A percentile compares a stretch with the other conserved stretches of the same genome.
These are phyloP conservation scores for Choristoneura fumiferana DNA, from an alignment of 1,140 invertebrate species.

Conservation along the genomic window DNA sequence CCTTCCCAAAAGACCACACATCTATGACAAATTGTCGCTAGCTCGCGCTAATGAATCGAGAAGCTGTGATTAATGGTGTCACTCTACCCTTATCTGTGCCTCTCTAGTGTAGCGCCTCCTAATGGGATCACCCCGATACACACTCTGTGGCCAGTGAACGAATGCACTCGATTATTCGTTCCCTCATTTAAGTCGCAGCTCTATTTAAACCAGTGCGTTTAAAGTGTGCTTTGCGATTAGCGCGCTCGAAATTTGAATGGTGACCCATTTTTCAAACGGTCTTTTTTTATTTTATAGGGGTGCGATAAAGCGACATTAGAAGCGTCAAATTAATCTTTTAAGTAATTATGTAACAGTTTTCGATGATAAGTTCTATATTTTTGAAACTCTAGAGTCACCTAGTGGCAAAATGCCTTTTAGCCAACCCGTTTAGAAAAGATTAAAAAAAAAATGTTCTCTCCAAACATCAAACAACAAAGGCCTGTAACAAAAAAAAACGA, in stretches of 20 bases:
- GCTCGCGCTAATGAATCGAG: slow-evolving; percentile 1
- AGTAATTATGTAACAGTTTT: not conserved
- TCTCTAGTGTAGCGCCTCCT: slow-evolving; percentile 8
- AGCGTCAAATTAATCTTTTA: slow-evolving; percentile 9
- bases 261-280: not conserved
- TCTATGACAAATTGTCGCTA: slow-evolving; percentile 2
- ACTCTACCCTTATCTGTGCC: slow-evolving; percentile 7
- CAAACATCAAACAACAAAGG: too few relatives aligned
- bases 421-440: too few relatives aligned
- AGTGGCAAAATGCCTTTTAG: too few relatives aligned
- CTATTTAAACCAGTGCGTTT: not conserved
- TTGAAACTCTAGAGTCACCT: not conserved
- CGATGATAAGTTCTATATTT: not conserved
- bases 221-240: slow-evolving; percentile 7
- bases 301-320: not conserved
- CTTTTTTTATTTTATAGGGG: not conserved
- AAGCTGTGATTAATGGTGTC: slow-evolving; percentile 5
- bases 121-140: slow-evolving; percentile 14
- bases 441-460: too few relatives aligned
- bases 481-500: too few relatives aligned
- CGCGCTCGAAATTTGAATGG: slow-evolving; percentile 1
- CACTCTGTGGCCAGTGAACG: not conserved
- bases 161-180: slow-evolving; percentile 8
- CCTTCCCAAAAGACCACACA: slow-evolving; percentile 13
- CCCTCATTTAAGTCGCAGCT: slow-evolving; percentile 1